Evolutionary conservation across 2,113 vertebrate species (phyloP).

Genomic region (Physeter macrocephalus): DNA sequence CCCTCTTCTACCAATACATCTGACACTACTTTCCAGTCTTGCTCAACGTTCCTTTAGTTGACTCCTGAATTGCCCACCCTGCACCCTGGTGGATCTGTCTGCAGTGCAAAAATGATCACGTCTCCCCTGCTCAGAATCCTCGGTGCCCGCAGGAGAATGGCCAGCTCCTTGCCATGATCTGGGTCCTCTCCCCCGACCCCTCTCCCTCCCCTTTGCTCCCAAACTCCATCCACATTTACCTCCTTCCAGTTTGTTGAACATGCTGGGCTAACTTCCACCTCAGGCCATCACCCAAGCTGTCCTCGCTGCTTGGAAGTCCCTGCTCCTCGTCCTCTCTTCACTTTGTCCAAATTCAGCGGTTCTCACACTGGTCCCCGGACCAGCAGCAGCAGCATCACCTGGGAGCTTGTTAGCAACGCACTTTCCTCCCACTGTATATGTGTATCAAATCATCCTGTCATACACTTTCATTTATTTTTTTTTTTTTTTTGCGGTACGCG

Average conservation of each 20-base stretch:
- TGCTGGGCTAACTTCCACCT: rapidly evolving
- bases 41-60: neutral
- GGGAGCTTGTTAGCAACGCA: neutral
- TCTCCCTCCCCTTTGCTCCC: neutral
- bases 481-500: too few relatives aligned
- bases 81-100: neutral
- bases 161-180: rapidly evolving
- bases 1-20: neutral
- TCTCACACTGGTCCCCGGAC: neutral
- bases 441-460: neutral
- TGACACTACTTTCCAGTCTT: neutral
- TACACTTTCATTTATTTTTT: too few relatives aligned
- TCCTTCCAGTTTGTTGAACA: rapidly evolving
- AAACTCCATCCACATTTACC: neutral
- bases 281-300: neutral
- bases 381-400: neutral
- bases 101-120: rapidly evolving
- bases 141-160: neutral
- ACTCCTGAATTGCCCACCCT: neutral
- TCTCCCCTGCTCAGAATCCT: neutral
- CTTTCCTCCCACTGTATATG: neutral
- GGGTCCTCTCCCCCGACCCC: rapidly evolving
- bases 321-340: neutral
- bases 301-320: neutral
- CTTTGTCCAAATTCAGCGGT: neutral